Evolutionary conservation across 2,888 invertebrate species (phyloP).

Genomic region (Cordilura impudica): DNA sequence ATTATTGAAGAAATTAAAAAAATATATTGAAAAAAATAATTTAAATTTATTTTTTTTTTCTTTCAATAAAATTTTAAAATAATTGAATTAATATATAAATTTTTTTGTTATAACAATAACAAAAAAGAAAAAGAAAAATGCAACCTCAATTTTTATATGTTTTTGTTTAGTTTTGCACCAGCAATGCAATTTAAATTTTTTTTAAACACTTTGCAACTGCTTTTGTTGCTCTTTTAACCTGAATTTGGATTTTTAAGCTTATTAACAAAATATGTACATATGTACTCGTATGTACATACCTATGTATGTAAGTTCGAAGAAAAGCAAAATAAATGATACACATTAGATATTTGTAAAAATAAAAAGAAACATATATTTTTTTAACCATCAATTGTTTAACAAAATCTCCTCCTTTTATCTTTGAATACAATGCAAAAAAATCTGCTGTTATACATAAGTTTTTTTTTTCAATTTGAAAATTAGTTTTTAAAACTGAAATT

Average conservation of each 20-base stretch:
- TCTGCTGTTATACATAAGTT: background rate
- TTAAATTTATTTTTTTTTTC: background rate
- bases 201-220: background rate
- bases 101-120: background rate
- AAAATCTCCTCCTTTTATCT: background rate
- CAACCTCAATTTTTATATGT: constrained; percentile 38
- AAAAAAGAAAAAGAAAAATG: background rate
- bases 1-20: background rate
- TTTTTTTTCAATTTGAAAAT: background rate
- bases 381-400: background rate
- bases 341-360: background rate
- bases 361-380: background rate
- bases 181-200: constrained; percentile 36
- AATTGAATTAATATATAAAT: too few species aligned
- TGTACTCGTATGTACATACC: too few species aligned
- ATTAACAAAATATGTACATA: constrained; percentile 47
- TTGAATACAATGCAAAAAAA: background rate
- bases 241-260: constrained; percentile 60
- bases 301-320: background rate
- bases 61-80: background rate
- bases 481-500: constrained; percentile 2
- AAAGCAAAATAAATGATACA: background rate
- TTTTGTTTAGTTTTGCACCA: too few species aligned
- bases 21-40: background rate
- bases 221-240: constrained; percentile 57